Conservation (phyloP, 2,888 invertebrate genomes). For the Dendrolimus pini region DNA sequence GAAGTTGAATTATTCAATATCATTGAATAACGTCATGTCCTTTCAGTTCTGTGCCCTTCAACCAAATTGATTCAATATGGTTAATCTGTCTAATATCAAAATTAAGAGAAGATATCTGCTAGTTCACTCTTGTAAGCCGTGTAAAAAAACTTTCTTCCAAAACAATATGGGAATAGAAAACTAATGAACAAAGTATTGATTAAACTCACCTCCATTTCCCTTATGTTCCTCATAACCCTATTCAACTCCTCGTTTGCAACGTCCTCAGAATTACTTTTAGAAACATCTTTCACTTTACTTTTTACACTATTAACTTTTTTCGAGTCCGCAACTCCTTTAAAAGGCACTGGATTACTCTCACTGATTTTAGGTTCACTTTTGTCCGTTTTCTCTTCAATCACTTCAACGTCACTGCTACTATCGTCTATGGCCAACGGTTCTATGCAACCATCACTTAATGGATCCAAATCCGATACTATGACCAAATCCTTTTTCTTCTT, state of each 20-base stretch:
- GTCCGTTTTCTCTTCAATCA: conserved; percentile 50
- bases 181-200: background rate
- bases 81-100: no score
- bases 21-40: no score
- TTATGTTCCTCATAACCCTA: conserved; percentile 53
- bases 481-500: conserved; percentile 63
- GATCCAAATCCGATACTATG: conserved; percentile 59
- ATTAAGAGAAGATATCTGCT: no score
- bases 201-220: conserved; percentile 57
- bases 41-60: no score
- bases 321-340: conserved; percentile 40
- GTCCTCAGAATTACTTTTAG: conserved; percentile 36
- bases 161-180: background rate
- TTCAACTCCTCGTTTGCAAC: conserved; percentile 49
- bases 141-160: background rate
- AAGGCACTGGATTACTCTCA: conserved; percentile 52
- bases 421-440: conserved; percentile 60
- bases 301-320: conserved; percentile 14
- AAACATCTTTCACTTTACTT: conserved; percentile 31
- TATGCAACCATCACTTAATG: conserved; percentile 38
- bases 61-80: no score
- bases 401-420: conserved; percentile 69
- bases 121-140: no score
- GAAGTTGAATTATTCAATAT: no score
- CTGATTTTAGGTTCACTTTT: conserved; percentile 42